These are phyloP conservation scores for Ochropleura plecta DNA, from an alignment of 2,888 invertebrate species.

Conservation along the genomic window DNA sequence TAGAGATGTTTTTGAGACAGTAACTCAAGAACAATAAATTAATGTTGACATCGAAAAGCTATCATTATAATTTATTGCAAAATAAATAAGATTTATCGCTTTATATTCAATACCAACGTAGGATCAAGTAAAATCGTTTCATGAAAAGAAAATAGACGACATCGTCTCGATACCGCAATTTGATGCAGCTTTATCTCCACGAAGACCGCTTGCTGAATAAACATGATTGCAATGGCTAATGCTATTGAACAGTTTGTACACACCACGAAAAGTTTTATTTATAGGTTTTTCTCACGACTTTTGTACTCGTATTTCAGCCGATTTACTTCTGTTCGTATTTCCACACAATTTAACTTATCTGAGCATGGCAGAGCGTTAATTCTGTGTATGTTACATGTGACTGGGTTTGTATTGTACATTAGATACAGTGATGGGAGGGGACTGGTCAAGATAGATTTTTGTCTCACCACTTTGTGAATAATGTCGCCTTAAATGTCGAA, in stretches of 20 bases:
- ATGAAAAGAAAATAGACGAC: conserved; percentile 60
- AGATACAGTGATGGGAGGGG: conserved; percentile 26
- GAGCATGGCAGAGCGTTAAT: conserved; percentile 18
- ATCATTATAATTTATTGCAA: conserved; percentile 27
- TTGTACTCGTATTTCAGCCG: conserved; percentile 49
- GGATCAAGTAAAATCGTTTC: conserved; percentile 39
- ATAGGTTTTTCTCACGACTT: conserved; percentile 30
- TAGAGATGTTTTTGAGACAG: neutral
- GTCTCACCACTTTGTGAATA: neutral
- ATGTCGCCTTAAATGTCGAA: neutral
- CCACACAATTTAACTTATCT: conserved; percentile 45
- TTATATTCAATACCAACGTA: conserved; percentile 53
- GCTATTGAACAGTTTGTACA: conserved; percentile 61
- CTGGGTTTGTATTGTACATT: conserved; percentile 33
- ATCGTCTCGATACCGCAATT: conserved; percentile 67
- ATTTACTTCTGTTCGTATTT: conserved; percentile 62
- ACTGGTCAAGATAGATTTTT: conserved; percentile 20
- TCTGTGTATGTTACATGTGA: conserved; percentile 28
- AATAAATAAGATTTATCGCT: conserved; percentile 59
- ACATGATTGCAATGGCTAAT: conserved; percentile 72
- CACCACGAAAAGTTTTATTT: conserved; percentile 55
- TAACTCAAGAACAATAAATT: conserved; percentile 23
- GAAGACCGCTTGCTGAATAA: conserved; percentile 73
- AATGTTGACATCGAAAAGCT: conserved; percentile 11
- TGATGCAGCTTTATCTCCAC: conserved; percentile 71